These are phyloP conservation scores for Harpalus rubripes DNA, from an alignment of 2,888 invertebrate genomes.

Conservation along the genomic window DNA sequence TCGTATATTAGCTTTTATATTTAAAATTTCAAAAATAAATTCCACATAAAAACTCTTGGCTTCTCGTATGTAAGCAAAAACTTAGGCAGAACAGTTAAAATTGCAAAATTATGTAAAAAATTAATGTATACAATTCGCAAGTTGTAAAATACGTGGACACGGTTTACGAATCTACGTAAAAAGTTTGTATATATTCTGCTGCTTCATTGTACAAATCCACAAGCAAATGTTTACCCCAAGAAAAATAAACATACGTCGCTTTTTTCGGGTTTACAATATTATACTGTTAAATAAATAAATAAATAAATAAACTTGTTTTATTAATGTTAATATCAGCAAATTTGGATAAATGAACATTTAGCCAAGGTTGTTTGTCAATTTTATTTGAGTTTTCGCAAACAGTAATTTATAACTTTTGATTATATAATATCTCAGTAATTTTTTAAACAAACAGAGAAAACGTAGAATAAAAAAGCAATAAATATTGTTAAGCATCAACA, in stretches of 20 bases:
- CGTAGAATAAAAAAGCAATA: neutral
- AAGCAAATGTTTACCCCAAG: neutral
- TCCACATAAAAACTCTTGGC: no score
- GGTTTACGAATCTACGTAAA: neutral
- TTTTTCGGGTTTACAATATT: conserved; percentile 1
- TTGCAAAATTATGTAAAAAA: no score
- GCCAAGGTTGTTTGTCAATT: conserved; percentile 20
- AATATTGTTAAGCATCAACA: conserved; percentile 10
- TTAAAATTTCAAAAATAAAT: no score
- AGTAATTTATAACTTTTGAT: conserved; percentile 3
- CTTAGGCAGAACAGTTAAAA: no score
- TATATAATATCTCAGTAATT: conserved; percentile 9
- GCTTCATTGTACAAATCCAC: conserved; percentile 6
- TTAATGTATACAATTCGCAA: neutral
- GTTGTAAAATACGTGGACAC: neutral
- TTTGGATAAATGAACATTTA: conserved; percentile 7
- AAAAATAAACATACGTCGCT: conserved; percentile 23
- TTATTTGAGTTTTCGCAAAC: conserved; percentile 25
- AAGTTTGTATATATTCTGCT: neutral
- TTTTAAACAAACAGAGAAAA: neutral
- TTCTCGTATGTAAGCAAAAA: no score
- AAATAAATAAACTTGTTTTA: neutral
- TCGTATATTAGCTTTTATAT: no score
- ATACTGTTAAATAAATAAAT: conserved; percentile 6
- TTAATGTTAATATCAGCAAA: conserved; percentile 24